Evolutionary conservation across 2,888 invertebrate genomes (phyloP).

Genomic region (Leistus spinibarbis): DNA sequence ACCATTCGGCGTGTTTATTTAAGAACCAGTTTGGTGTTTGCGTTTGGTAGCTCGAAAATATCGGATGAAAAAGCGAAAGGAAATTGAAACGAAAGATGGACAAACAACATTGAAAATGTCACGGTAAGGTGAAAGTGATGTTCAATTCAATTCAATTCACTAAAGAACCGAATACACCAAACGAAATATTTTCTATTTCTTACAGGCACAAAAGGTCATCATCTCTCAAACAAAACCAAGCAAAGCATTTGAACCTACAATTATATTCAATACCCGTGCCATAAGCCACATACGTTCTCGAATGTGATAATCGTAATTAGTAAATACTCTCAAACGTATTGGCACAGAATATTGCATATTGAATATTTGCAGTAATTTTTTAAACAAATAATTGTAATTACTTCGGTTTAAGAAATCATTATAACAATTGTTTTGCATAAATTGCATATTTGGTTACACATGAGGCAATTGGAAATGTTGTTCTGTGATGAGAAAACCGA

Average conservation of each 20-base stretch:
- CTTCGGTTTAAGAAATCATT: not conserved
- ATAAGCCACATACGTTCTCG: not conserved
- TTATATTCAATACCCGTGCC: not conserved
- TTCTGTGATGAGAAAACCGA: not conserved
- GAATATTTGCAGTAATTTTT: not conserved
- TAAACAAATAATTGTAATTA: not conserved
- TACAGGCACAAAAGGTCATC: not conserved
- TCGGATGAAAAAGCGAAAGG: not conserved
- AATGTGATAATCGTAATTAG: not conserved
- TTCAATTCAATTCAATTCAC: not conserved
- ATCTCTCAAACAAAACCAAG: not conserved
- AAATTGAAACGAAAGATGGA: not conserved
- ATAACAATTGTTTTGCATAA: not conserved
- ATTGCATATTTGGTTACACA: too few species aligned
- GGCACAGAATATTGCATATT: not conserved
- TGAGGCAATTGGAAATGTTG: too few species aligned
- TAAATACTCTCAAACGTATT: not conserved
- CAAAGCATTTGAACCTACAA: not conserved
- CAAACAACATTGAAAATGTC: constrained; percentile 3
- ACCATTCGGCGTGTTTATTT: too few species aligned
- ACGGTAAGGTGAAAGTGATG: constrained; percentile 21
- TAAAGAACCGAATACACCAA: not conserved
- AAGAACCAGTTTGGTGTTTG: not conserved
- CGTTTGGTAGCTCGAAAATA: not conserved
- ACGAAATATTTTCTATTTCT: not conserved